Evolutionary conservation across 2,797 vertebrate species (phyloP).

Genomic region (Bucorvus abyssinicus): DNA sequence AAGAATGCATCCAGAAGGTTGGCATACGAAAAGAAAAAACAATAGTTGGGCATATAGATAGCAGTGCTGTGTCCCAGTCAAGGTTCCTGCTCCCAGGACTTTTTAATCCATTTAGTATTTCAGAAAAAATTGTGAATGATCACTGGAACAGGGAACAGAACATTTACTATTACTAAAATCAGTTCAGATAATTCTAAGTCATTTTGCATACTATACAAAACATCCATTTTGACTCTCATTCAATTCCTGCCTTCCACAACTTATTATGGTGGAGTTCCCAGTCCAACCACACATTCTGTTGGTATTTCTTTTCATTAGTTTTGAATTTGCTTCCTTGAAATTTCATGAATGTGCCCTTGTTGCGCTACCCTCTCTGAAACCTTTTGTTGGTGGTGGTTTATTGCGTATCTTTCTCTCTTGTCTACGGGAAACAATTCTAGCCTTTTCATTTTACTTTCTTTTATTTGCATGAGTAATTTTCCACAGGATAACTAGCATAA

Average conservation of each 20-base stretch:
- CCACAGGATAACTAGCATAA: not conserved
- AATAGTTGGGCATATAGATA: not conserved
- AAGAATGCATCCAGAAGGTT: not conserved
- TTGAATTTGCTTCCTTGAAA: slow-evolving; percentile 15
- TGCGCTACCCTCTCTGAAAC: not conserved
- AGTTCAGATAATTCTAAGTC: not conserved
- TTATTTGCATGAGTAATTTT: not conserved
- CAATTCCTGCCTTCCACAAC: not conserved
- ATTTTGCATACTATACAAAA: not conserved
- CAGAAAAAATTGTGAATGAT: not conserved
- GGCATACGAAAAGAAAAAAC: not conserved
- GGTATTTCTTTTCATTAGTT: slow-evolving; percentile 26
- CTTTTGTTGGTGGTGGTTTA: not conserved
- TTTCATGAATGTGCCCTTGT: not conserved
- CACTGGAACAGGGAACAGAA: not conserved
- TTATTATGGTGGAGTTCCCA: not conserved
- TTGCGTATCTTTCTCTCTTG: not conserved
- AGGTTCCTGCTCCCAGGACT: not conserved
- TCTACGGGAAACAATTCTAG: not conserved
- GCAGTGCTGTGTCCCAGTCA: fast-evolving
- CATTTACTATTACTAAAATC: not conserved
- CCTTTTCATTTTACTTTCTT: slow-evolving; percentile 13
- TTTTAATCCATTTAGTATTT: not conserved
- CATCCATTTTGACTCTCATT: not conserved
- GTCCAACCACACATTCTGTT: not conserved